Conservation (phyloP, 1,140 invertebrate species). For the Drosophila pruinosa region DNA sequence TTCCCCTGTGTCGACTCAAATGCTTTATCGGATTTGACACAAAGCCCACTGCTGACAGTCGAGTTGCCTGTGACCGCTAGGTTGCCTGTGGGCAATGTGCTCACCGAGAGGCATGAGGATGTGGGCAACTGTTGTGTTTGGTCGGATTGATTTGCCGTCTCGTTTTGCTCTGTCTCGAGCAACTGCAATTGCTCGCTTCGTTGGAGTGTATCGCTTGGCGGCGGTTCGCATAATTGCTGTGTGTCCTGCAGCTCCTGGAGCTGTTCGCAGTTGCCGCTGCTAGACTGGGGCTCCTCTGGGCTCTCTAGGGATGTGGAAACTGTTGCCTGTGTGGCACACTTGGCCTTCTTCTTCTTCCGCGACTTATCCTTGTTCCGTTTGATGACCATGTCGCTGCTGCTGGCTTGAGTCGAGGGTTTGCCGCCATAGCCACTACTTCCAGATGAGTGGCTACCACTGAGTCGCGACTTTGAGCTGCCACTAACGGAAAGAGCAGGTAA, state of each 20-base stretch:
- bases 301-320: constrained; percentile 27
- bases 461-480: constrained; percentile 89
- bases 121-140: constrained; percentile 46
- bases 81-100: not conserved
- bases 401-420: constrained; percentile 84
- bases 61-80: not conserved
- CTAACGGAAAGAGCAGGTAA: constrained; percentile 70
- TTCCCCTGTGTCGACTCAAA: constrained; percentile 58
- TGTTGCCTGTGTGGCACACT: constrained; percentile 35
- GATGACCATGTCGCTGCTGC: constrained; percentile 83
- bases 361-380: constrained; percentile 83
- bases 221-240: constrained; percentile 1
- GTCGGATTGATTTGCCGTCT: constrained; percentile 34
- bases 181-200: constrained; percentile 20
- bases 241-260: constrained; percentile 24
- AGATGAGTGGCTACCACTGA: constrained; percentile 89
- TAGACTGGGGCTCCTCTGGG: constrained; percentile 19
- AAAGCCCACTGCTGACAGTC: not conserved
- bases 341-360: constrained; percentile 84
- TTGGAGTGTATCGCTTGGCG: constrained; percentile 15
- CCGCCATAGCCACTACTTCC: constrained; percentile 91
- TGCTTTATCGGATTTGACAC: constrained; percentile 53
- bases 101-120: constrained; percentile 29
- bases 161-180: constrained; percentile 44
- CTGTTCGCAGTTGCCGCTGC: not conserved